phyloP scores from a whole-genome alignment of 1,140 invertebrate species.

The Nasonia vitripennis region DNA sequence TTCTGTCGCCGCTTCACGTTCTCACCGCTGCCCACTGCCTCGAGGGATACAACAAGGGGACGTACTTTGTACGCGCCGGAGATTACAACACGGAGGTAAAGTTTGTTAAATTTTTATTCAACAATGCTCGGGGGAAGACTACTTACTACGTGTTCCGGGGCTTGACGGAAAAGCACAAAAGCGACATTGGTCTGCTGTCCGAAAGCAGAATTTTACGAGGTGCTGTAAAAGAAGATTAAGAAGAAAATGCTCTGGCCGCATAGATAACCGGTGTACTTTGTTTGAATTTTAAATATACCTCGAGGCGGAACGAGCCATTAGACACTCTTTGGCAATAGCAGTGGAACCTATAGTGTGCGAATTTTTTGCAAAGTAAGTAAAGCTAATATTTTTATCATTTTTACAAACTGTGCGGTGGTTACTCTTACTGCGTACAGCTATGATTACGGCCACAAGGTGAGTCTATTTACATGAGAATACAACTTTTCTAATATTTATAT shows the following conservation, averaged over 20 bases:
- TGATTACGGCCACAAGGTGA: too few species aligned
- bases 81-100: constrained; percentile 82
- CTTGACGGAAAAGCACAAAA: too few species aligned
- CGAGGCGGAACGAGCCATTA: too few species aligned
- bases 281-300: neutral
- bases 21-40: constrained; percentile 89
- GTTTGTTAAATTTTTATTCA: too few species aligned
- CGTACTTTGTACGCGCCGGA: constrained; percentile 82
- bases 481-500: too few species aligned
- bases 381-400: neutral
- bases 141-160: neutral
- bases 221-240: neutral
- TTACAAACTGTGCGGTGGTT: neutral
- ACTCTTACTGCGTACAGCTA: neutral
- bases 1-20: constrained; percentile 82
- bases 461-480: too few species aligned
- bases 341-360: neutral
- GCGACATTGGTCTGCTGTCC: too few species aligned
- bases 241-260: neutral
- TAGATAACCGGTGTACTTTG: neutral
- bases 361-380: neutral
- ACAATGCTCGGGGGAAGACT: neutral
- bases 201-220: neutral
- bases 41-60: constrained; percentile 80
- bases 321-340: neutral